These are phyloP conservation scores for Tapera naevia DNA, from an alignment of 2,797 vertebrate genomes.

Conservation along the genomic window DNA sequence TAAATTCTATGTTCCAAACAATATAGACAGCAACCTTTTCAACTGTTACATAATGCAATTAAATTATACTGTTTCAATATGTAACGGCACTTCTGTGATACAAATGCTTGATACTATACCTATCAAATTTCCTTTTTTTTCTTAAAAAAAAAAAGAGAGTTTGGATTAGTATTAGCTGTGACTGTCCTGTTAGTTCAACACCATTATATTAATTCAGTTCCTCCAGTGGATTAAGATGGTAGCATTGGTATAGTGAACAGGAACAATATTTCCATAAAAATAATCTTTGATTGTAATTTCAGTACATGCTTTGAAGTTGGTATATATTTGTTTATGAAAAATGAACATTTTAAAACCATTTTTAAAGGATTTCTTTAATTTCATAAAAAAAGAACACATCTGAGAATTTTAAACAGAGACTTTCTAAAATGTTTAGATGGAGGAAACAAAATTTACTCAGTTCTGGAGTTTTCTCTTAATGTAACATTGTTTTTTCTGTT, in stretches of 20 bases:
- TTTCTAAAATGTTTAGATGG: background rate
- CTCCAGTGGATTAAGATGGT: background rate
- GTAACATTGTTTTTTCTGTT: background rate
- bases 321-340: background rate
- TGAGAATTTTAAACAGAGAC: background rate
- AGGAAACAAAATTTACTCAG: background rate
- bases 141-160: background rate
- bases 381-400: rapidly evolving
- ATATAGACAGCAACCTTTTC: rapidly evolving
- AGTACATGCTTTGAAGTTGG: background rate
- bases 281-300: background rate
- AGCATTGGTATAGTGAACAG: background rate
- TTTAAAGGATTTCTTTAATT: background rate
- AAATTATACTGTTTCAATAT: background rate
- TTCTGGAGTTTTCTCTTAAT: background rate
- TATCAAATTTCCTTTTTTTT: background rate
- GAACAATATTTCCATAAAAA: background rate
- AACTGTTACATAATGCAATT: background rate
- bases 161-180: background rate
- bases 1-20: background rate
- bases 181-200: background rate
- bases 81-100: background rate
- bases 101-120: background rate
- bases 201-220: background rate
- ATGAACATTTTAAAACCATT: background rate